Evolutionary conservation across 2,113 vertebrate species (phyloP).

Genomic region (Stomatorhinus ivindoensis): DNA sequence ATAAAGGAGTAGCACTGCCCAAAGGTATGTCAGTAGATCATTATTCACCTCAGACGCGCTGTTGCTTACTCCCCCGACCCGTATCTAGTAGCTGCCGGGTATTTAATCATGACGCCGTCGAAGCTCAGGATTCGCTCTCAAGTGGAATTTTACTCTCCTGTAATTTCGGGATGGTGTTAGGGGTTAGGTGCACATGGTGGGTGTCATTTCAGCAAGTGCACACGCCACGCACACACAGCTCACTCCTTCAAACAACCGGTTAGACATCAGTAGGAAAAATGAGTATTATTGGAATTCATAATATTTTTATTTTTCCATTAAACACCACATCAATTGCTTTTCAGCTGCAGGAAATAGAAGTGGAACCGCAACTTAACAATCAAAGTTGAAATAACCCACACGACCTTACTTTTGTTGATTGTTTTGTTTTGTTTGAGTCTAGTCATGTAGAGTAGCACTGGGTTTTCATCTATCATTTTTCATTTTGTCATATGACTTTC

Average conservation of each 20-base stretch:
- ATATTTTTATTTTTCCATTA: not conserved
- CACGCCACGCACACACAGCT: not conserved
- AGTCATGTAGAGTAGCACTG: not conserved
- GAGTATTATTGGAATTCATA: not conserved
- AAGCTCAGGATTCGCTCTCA: not conserved
- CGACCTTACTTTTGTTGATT: not conserved
- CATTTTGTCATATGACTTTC: not conserved
- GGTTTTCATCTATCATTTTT: not conserved
- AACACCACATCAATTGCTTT: not conserved
- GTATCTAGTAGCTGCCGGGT: conserved; percentile 24
- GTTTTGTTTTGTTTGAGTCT: not conserved
- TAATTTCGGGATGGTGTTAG: too few relatives aligned
- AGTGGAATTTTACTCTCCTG: not conserved
- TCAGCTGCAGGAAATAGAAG: not conserved
- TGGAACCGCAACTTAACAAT: not conserved
- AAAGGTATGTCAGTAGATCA: conserved; percentile 36
- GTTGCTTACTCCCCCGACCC: conserved; percentile 18
- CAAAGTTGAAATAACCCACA: not conserved
- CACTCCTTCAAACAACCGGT: not conserved
- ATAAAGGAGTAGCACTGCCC: conserved; percentile 33
- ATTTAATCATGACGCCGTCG: conserved; percentile 25
- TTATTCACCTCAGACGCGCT: conserved; percentile 43
- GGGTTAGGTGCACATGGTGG: not conserved
- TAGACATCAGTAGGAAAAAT: not conserved
- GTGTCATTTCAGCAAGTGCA: not conserved